phyloP scores from a whole-genome alignment of 2,888 invertebrate species.

The Zygaena filipendulae region DNA sequence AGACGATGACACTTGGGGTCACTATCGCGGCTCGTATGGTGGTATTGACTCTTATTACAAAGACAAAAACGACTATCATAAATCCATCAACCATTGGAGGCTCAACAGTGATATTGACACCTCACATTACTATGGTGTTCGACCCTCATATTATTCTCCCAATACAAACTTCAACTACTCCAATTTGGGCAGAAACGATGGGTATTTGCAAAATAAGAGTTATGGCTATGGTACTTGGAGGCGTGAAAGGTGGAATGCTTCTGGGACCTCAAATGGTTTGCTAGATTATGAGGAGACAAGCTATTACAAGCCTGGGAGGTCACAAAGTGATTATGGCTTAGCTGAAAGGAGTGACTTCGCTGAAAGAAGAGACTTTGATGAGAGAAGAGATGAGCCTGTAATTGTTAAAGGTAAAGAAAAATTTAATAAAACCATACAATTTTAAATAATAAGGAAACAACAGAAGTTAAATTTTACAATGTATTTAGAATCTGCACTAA shows the following conservation, averaged over 20 bases:
- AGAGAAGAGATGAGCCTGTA: conserved; percentile 29
- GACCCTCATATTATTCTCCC: conserved; percentile 23
- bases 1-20: conserved; percentile 64
- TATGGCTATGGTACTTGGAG: conserved; percentile 47
- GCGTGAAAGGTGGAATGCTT: conserved; percentile 39
- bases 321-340: conserved; percentile 20
- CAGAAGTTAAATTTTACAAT: no score
- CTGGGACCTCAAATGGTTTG: conserved; percentile 20
- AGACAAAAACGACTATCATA: conserved; percentile 45
- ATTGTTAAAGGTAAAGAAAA: conserved; percentile 30
- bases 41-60: conserved; percentile 43
- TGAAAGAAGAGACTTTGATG: conserved; percentile 24
- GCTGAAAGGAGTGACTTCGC: no score
- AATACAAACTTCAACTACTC: conserved; percentile 48
- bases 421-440: no score
- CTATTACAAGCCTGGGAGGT: conserved; percentile 25
- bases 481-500: no score
- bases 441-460: not conserved
- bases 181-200: conserved; percentile 45
- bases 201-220: conserved; percentile 22
- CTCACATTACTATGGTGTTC: conserved; percentile 35
- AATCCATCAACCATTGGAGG: conserved; percentile 64
- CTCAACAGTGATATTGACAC: conserved; percentile 37
- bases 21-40: conserved; percentile 71
- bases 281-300: conserved; percentile 27